These are phyloP conservation scores for Heliconius aoede DNA, from an alignment of 2,888 invertebrate species.

Conservation along the genomic window DNA sequence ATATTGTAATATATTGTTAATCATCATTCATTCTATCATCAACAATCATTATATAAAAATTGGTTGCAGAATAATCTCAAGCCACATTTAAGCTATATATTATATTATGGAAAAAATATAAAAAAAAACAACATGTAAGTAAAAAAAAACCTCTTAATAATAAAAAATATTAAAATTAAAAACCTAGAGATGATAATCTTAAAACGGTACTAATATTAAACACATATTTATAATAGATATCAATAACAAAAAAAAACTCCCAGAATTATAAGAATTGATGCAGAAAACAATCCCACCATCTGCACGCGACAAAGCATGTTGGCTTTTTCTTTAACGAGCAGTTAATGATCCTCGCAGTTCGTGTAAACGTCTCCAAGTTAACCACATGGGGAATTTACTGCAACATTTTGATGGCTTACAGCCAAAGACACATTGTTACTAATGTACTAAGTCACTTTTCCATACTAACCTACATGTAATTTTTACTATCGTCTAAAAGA, in stretches of 20 bases:
- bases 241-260: slow-evolving; percentile 32
- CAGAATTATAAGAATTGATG: slow-evolving; percentile 30
- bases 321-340: slow-evolving; percentile 43
- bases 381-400: slow-evolving; percentile 42
- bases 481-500: not conserved
- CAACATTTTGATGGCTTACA: slow-evolving; percentile 39
- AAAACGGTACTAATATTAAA: not conserved
- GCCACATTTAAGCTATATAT: not conserved
- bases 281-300: slow-evolving; percentile 30
- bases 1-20: too few relatives aligned
- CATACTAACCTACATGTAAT: not conserved
- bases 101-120: not conserved
- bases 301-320: slow-evolving; percentile 36
- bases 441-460: slow-evolving; percentile 1
- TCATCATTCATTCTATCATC: too few relatives aligned
- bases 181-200: not conserved
- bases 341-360: slow-evolving; percentile 47
- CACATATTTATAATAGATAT: not conserved
- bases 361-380: slow-evolving; percentile 36
- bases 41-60: not conserved
- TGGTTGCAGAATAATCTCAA: not conserved
- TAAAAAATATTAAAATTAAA: not conserved
- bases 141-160: not conserved
- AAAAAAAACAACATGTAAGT: not conserved
- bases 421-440: slow-evolving; percentile 20